Evolutionary conservation across 2,113 vertebrate species (phyloP).

Genomic region (Morone saxatilis): DNA sequence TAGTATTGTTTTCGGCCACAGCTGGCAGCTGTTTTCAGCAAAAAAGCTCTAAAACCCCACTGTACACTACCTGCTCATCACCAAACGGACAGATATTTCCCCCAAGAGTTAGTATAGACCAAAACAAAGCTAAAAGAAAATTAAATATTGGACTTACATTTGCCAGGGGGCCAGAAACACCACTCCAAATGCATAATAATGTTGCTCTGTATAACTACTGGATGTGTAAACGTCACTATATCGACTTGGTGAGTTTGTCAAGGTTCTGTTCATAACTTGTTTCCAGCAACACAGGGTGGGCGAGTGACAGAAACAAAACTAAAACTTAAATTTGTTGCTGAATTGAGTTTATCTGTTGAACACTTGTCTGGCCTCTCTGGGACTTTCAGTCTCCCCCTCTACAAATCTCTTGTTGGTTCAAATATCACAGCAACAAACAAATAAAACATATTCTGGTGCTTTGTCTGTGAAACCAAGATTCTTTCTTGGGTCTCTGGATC

Average conservation of each 20-base stretch:
- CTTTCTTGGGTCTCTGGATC: not conserved
- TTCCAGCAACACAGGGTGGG: not conserved
- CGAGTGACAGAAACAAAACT: not conserved
- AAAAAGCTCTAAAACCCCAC: not conserved
- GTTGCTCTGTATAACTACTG: not conserved
- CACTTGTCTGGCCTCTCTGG: not conserved
- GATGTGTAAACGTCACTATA: not conserved
- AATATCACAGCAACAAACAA: not conserved
- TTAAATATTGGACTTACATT: not conserved
- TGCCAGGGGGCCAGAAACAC: not conserved
- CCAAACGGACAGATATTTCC: not conserved
- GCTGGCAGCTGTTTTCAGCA: not conserved
- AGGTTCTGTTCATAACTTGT: no score
- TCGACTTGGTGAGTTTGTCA: not conserved
- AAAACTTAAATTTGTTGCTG: not conserved
- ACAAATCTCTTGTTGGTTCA: not conserved
- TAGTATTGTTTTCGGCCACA: no score
- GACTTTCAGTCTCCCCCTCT: not conserved
- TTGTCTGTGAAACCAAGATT: not conserved
- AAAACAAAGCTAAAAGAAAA: not conserved
- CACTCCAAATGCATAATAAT: not conserved
- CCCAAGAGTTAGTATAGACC: not conserved
- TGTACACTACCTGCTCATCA: not conserved
- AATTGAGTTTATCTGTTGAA: not conserved
- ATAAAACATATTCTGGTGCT: not conserved